These are phyloP conservation scores for Laupala kohalensis DNA, from an alignment of 1,140 invertebrate genomes.

Conservation along the genomic window DNA sequence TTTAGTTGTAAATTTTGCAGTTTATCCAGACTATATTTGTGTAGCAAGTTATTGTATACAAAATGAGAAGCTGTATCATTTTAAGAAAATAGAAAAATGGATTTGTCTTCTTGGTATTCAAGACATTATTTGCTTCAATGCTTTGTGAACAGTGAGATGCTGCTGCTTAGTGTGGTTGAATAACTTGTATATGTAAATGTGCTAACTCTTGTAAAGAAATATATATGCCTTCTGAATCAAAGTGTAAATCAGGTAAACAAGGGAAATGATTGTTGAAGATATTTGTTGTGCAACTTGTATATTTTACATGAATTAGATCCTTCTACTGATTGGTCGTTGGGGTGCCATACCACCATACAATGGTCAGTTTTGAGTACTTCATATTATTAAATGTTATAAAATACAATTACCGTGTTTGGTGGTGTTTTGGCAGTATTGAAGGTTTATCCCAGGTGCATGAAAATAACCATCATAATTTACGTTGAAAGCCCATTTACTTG, in stretches of 20 bases:
- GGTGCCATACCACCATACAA: background rate
- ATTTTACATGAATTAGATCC: background rate
- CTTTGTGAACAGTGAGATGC: background rate
- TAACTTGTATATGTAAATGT: conserved; percentile 1
- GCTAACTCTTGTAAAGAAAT: conserved; percentile 4
- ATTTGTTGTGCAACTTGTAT: conserved; percentile 9
- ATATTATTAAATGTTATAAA: background rate
- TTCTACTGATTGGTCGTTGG: conserved; percentile 7
- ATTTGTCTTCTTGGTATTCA: background rate
- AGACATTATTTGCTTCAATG: background rate
- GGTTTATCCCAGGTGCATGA: background rate
- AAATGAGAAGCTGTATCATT: too few species aligned
- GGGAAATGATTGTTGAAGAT: conserved; percentile 7
- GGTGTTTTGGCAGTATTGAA: background rate
- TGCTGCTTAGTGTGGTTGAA: background rate
- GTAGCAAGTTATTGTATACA: background rate
- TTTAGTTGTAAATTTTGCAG: background rate
- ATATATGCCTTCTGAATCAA: conserved; percentile 4
- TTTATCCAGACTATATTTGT: background rate
- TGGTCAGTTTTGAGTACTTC: background rate
- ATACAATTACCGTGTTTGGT: background rate
- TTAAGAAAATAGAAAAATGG: background rate
- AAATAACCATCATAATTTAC: background rate
- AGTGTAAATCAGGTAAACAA: background rate
- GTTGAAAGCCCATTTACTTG: background rate